These are phyloP conservation scores for Latrodectus elegans DNA, from an alignment of 2,888 invertebrate species.

Conservation along the genomic window DNA sequence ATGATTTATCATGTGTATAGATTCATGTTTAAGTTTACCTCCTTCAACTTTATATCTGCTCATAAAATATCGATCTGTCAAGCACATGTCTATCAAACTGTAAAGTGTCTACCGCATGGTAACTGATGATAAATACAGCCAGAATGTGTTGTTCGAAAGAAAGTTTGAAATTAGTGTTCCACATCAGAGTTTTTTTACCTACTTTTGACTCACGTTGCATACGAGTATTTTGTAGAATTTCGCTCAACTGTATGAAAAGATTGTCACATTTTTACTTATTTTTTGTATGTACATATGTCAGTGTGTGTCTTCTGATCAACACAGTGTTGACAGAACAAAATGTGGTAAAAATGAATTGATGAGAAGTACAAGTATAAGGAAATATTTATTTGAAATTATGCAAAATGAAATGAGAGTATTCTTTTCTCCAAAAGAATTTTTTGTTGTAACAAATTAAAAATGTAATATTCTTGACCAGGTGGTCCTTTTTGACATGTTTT, in stretches of 20 bases:
- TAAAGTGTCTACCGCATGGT: slow-evolving; percentile 55
- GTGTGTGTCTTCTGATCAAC: slow-evolving; percentile 65
- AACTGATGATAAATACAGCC: slow-evolving; percentile 45
- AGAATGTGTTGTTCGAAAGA: slow-evolving; percentile 32
- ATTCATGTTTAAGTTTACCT: too few relatives aligned
- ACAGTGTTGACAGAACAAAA: slow-evolving; percentile 56
- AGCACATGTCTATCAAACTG: slow-evolving; percentile 42
- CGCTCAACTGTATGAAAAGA: slow-evolving; percentile 69
- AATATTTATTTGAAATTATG: slow-evolving; percentile 55
- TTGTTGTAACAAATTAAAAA: slow-evolving; percentile 7
- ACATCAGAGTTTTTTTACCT: slow-evolving; percentile 58
- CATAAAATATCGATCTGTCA: slow-evolving; percentile 32
- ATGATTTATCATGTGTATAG: too few relatives aligned
- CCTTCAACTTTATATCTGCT: background rate
- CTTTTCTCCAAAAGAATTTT: slow-evolving; percentile 37
- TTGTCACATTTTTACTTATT: slow-evolving; percentile 69
- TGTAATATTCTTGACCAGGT: slow-evolving; percentile 64
- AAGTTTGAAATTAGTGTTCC: slow-evolving; percentile 61
- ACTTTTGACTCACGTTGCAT: slow-evolving; percentile 53
- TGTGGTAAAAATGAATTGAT: slow-evolving; percentile 66
- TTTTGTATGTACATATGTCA: slow-evolving; percentile 69
- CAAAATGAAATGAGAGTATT: slow-evolving; percentile 38
- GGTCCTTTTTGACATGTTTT: slow-evolving; percentile 37
- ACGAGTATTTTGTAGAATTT: slow-evolving; percentile 69
- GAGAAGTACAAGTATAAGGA: slow-evolving; percentile 64